Percentiles rank a stretch among this genome's conserved stretches.
phyloP scores from a whole-genome alignment of 2,797 vertebrate genomes.

The Ara ararauna region DNA sequence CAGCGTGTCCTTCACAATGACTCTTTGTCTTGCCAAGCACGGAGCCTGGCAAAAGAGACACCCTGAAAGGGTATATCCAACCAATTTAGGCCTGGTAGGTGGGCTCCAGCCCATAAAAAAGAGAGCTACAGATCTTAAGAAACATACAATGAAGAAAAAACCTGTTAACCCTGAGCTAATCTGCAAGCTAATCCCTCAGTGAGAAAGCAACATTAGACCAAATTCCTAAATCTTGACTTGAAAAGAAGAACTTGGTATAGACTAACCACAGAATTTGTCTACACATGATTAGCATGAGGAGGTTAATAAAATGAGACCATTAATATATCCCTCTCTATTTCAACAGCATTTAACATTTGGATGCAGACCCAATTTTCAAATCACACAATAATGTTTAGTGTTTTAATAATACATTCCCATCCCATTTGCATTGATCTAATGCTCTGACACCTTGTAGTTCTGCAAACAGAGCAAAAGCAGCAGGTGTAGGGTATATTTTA shows the following conservation, averaged over 20 bases:
- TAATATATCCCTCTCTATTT: constrained; percentile 1
- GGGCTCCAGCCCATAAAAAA: constrained; percentile 20
- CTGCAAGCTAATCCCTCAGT: constrained; percentile 5
- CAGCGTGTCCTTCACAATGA: constrained; percentile 4
- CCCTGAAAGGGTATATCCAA: not conserved
- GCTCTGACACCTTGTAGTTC: not conserved
- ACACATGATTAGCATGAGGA: not conserved
- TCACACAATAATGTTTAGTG: not conserved
- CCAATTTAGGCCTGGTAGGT: constrained; percentile 45
- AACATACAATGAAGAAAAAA: constrained; percentile 30
- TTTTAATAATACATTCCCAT: constrained; percentile 22
- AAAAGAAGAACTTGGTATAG: not conserved
- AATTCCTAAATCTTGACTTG: not conserved
- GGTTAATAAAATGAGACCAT: not conserved
- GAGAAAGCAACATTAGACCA: constrained; percentile 10
- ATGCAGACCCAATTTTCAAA: not conserved
- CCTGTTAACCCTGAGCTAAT: constrained; percentile 35
- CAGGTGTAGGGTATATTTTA: not conserved
- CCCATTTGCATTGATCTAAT: constrained; percentile 10
- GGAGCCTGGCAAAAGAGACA: not conserved
- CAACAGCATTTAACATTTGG: constrained; percentile 21
- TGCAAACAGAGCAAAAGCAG: not conserved
- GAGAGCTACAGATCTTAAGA: constrained; percentile 8
- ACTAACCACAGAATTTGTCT: not conserved
- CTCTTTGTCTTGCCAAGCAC: constrained; percentile 11